These are phyloP conservation scores for Hapalemur alaotrensis DNA, from an alignment of 2,797 vertebrate genomes.

Conservation along the genomic window DNA sequence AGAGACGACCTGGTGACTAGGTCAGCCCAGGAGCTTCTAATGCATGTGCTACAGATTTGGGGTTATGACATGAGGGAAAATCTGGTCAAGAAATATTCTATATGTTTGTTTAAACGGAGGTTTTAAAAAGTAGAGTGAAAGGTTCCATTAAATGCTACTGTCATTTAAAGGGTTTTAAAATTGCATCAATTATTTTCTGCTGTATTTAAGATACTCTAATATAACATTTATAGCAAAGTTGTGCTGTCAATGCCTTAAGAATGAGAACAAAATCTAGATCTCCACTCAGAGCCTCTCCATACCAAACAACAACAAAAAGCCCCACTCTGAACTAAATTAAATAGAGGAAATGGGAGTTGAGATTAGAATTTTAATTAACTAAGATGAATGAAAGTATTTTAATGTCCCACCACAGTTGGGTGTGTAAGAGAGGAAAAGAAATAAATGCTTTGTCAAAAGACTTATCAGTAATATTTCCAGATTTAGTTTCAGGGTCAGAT, in stretches of 20 bases:
- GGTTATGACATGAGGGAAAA: neutral
- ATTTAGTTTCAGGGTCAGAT: neutral
- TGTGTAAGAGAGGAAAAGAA: conserved; percentile 9
- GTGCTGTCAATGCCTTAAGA: neutral
- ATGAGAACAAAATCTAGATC: neutral
- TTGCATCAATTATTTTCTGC: neutral
- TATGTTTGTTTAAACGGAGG: neutral
- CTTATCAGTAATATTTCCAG: neutral
- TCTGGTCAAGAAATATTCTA: neutral
- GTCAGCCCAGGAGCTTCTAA: neutral
- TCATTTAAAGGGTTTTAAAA: neutral
- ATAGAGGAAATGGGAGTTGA: neutral
- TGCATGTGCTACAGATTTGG: neutral
- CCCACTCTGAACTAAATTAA: conserved; percentile 1
- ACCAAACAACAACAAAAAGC: neutral
- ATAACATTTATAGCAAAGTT: neutral
- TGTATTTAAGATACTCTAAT: conserved; percentile 1
- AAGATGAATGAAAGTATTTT: conserved; percentile 35
- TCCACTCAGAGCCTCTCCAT: neutral
- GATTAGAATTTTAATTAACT: conserved; percentile 50
- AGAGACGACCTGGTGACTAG: neutral
- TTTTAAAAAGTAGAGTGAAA: neutral
- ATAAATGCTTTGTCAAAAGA: neutral
- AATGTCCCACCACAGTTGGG: neutral
- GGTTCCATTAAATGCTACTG: neutral